These are phyloP conservation scores for Metalampra italica DNA, from an alignment of 2,888 invertebrate species.

Conservation along the genomic window DNA sequence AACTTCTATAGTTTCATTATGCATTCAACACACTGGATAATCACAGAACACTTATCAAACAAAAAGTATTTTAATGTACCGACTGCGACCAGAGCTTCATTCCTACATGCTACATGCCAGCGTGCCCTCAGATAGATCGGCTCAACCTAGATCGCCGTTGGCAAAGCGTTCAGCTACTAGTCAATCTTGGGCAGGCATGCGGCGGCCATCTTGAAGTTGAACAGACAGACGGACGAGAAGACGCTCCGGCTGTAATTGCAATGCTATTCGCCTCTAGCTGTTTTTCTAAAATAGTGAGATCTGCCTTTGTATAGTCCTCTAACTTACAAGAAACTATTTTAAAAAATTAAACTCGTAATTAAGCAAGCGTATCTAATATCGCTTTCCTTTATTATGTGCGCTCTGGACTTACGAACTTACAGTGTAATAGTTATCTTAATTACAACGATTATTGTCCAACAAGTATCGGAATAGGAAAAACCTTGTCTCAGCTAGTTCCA, in stretches of 20 bases:
- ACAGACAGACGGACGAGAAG: conserved; percentile 59
- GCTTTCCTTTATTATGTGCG: too few relatives aligned
- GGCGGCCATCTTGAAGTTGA: conserved; percentile 62
- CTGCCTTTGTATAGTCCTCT: background rate
- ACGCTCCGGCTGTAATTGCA: conserved; percentile 68
- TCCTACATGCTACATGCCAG: conserved; percentile 52
- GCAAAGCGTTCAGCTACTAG: conserved; percentile 70
- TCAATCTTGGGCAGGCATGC: conserved; percentile 73
- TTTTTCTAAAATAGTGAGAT: conserved; percentile 62
- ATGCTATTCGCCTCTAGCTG: conserved; percentile 58
- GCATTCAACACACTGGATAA: conserved; percentile 47
- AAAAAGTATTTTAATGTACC: conserved; percentile 72
- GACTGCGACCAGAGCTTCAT: conserved; percentile 53
- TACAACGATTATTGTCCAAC: too few relatives aligned
- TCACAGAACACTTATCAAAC: conserved; percentile 57
- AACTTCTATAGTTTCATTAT: conserved; percentile 34
- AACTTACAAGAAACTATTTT: background rate
- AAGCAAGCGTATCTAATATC: too few relatives aligned
- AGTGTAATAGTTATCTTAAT: too few relatives aligned
- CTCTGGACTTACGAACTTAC: too few relatives aligned
- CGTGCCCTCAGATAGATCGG: conserved; percentile 55
- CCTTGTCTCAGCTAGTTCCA: too few relatives aligned
- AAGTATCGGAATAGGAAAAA: too few relatives aligned
- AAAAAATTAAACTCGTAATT: background rate
- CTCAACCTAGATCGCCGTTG: conserved; percentile 64